Percentiles rank a stretch among this genome's conserved stretches.
phyloP scores from a whole-genome alignment of 2,113 vertebrate species.

The Heptranchias perlo region DNA sequence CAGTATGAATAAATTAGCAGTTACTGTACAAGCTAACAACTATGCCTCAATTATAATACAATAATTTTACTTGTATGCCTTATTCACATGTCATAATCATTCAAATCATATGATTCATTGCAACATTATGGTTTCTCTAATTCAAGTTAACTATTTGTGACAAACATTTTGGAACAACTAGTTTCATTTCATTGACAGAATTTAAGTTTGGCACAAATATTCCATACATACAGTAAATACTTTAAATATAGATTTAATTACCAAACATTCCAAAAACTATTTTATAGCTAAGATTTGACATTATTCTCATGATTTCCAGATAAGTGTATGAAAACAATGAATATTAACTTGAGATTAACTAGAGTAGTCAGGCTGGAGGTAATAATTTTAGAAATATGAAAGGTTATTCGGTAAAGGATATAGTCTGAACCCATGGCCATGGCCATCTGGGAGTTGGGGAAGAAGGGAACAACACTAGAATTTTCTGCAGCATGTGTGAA shows the following conservation, averaged over 20 bases:
- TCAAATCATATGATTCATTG: not conserved
- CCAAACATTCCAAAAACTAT: not conserved
- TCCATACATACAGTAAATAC: not conserved
- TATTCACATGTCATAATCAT: not conserved
- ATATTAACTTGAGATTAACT: not conserved
- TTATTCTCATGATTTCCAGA: not conserved
- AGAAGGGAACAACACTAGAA: not conserved
- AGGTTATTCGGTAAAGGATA: not conserved
- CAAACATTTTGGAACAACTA: not conserved
- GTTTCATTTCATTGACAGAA: not conserved
- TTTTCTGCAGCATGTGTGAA: not conserved
- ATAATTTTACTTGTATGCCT: not conserved
- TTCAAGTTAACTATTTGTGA: not conserved
- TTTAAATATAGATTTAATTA: not conserved
- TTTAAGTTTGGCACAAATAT: not conserved
- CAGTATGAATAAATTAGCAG: not conserved
- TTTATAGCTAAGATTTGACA: not conserved
- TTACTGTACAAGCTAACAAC: not conserved
- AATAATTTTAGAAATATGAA: not conserved
- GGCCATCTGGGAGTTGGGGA: not conserved
- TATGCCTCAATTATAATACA: not conserved
- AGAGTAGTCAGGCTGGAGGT: no score
- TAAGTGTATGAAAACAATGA: not conserved
- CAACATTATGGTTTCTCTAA: not conserved
- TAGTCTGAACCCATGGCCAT: not conserved